These are phyloP conservation scores for Neodon shergylaensis DNA, from an alignment of 2,113 vertebrate species.

Conservation along the genomic window DNA sequence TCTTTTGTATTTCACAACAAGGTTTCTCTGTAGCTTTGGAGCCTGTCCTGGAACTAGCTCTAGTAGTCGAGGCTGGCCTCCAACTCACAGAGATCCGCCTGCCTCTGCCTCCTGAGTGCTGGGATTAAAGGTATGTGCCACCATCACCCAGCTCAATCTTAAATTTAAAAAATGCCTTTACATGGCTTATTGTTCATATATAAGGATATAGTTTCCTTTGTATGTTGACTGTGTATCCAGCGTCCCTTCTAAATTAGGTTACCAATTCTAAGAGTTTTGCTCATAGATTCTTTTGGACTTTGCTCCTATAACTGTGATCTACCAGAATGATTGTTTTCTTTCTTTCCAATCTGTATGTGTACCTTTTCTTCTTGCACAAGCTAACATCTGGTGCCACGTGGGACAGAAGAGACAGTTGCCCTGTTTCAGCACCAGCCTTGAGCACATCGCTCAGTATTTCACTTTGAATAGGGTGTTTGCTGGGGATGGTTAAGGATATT, in stretches of 20 bases:
- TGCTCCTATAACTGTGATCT: constrained; percentile 39
- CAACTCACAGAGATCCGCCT: too few relatives aligned
- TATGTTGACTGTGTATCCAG: background rate
- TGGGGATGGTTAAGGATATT: background rate
- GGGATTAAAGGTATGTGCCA: too few relatives aligned
- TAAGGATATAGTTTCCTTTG: background rate
- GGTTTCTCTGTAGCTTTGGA: too few relatives aligned
- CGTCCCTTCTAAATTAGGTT: background rate
- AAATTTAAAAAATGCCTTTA: background rate
- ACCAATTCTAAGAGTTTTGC: constrained; percentile 3
- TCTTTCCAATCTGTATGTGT: constrained; percentile 17
- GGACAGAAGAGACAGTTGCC: background rate
- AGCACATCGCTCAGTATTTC: background rate
- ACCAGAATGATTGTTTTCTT: constrained; percentile 6
- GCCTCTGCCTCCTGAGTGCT: too few relatives aligned
- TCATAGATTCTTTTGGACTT: constrained; percentile 46
- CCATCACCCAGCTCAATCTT: too few relatives aligned
- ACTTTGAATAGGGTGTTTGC: constrained; percentile 11
- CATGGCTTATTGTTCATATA: background rate
- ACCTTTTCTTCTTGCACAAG: background rate
- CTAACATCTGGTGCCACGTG: background rate
- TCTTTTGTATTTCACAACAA: too few relatives aligned
- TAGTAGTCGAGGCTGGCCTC: too few relatives aligned
- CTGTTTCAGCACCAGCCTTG: background rate
- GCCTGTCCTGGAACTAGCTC: too few relatives aligned